These are phyloP conservation scores for Scomberomorus guttatus DNA, from an alignment of 2,797 vertebrate genomes.

Conservation along the genomic window DNA sequence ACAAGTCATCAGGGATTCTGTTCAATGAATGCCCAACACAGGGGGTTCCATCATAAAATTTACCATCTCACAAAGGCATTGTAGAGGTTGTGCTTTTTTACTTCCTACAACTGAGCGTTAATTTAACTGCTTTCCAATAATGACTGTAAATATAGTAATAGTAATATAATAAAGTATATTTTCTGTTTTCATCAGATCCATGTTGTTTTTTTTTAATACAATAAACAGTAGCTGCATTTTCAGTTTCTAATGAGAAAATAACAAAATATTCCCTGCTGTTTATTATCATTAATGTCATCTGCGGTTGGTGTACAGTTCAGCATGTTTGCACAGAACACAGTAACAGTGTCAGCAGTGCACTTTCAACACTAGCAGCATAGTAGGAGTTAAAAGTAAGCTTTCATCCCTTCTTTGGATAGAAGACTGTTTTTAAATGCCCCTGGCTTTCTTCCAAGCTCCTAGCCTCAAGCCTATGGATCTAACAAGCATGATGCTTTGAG, in stretches of 20 bases:
- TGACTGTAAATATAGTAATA: constrained; percentile 36
- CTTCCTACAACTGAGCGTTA: constrained; percentile 46
- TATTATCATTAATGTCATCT: constrained; percentile 76
- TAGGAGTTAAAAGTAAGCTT: constrained; percentile 81
- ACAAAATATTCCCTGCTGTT: constrained; percentile 62
- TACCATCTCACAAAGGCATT: constrained; percentile 79
- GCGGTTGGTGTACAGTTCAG: constrained; percentile 66
- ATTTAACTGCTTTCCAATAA: constrained; percentile 51
- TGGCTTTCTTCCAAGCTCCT: constrained; percentile 79
- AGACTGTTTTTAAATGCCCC: constrained; percentile 82
- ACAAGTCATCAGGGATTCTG: constrained; percentile 89
- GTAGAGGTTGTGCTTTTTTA: constrained; percentile 74
- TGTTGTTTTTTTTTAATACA: constrained; percentile 10
- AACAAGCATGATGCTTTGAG: constrained; percentile 84
- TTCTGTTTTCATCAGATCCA: constrained; percentile 22
- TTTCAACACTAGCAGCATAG: constrained; percentile 74
- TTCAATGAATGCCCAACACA: constrained; percentile 82
- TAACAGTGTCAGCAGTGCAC: constrained; percentile 67
- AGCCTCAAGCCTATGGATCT: constrained; percentile 75
- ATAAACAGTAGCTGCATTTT: constrained; percentile 33
- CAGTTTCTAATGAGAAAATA: constrained; percentile 46
- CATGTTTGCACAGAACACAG: constrained; percentile 70
- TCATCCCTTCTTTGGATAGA: constrained; percentile 79
- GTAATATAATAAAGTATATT: constrained; percentile 7
- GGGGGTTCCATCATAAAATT: constrained; percentile 80